A percentile compares a stretch with the other conserved stretches of the same genome.
Conservation (phyloP, 2,888 invertebrate genomes). For the Leuctra nigra region DNA sequence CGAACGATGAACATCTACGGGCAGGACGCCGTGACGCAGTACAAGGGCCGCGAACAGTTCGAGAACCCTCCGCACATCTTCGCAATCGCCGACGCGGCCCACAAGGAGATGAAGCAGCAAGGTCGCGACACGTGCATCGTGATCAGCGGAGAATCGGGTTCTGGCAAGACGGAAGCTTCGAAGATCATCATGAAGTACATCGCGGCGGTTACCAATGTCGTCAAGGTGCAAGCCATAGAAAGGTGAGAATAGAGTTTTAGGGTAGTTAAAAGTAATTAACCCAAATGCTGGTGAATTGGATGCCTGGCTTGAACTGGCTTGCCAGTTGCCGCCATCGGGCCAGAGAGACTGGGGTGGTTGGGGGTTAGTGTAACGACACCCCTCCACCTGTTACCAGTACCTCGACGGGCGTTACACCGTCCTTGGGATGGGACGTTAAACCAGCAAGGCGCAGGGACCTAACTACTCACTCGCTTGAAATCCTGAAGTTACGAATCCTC, state of each 20-base stretch:
- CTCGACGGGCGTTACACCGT: no score
- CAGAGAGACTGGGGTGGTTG: no score
- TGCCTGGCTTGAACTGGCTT: no score
- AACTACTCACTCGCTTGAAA: background rate
- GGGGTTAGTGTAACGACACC: no score
- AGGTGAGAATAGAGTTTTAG: conserved; percentile 60
- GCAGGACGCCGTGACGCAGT: conserved; percentile 75
- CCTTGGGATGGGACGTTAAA: background rate
- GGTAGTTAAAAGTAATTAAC: no score
- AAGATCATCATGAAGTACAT: conserved; percentile 99
- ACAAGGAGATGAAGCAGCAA: conserved; percentile 82
- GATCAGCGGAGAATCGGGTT: conserved; percentile 95
- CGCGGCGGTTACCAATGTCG: conserved; percentile 90
- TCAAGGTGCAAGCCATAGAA: conserved; percentile 92
- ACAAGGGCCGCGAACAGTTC: conserved; percentile 91
- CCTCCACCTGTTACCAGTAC: no score
- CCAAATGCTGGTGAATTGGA: no score
- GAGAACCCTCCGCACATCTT: conserved; percentile 96
- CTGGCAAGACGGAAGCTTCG: conserved; percentile 98
- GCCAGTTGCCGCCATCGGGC: background rate
- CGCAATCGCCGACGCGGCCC: conserved; percentile 96
- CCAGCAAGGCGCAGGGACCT: background rate
- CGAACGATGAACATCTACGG: conserved; percentile 88
- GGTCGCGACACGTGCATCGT: conserved; percentile 93
- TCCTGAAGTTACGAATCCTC: no score